A percentile compares a stretch with the other conserved stretches of the same genome.
These are phyloP conservation scores for Temnothorax ravouxi DNA, from an alignment of 2,888 invertebrate genomes.

Conservation along the genomic window DNA sequence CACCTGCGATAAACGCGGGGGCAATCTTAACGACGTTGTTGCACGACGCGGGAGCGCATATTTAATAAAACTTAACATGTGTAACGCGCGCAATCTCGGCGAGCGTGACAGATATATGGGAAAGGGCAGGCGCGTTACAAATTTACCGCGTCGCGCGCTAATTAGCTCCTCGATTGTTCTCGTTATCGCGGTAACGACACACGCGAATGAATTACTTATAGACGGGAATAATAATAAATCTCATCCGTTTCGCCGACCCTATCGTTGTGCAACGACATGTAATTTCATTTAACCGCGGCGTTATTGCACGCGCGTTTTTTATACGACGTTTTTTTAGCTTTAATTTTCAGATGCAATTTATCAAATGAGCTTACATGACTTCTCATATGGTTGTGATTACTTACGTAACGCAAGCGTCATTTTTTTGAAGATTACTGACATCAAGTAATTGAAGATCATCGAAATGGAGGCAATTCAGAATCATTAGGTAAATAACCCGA, in stretches of 20 bases:
- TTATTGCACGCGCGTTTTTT: neutral
- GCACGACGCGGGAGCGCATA: neutral
- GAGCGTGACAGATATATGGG: constrained; percentile 5
- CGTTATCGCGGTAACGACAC: constrained; percentile 24
- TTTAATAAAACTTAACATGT: constrained; percentile 18
- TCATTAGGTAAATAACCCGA: neutral
- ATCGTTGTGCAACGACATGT: constrained; percentile 1
- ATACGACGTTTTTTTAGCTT: neutral
- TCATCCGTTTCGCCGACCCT: neutral
- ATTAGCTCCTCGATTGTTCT: constrained; percentile 14
- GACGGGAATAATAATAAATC: constrained; percentile 31
- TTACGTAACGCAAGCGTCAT: neutral
- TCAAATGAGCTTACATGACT: neutral
- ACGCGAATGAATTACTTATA: constrained; percentile 35
- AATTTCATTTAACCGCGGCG: neutral
- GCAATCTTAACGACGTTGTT: neutral
- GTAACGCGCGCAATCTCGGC: neutral
- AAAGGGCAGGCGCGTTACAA: constrained; percentile 16
- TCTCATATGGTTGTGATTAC: neutral
- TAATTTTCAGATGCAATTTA: neutral
- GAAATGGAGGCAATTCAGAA: neutral
- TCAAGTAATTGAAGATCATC: neutral
- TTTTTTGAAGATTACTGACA: neutral
- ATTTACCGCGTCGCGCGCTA: constrained; percentile 40
- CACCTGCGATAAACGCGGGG: constrained; percentile 4